Conservation (phyloP, 2,888 invertebrate species). For the Rapana venosa region DNA sequence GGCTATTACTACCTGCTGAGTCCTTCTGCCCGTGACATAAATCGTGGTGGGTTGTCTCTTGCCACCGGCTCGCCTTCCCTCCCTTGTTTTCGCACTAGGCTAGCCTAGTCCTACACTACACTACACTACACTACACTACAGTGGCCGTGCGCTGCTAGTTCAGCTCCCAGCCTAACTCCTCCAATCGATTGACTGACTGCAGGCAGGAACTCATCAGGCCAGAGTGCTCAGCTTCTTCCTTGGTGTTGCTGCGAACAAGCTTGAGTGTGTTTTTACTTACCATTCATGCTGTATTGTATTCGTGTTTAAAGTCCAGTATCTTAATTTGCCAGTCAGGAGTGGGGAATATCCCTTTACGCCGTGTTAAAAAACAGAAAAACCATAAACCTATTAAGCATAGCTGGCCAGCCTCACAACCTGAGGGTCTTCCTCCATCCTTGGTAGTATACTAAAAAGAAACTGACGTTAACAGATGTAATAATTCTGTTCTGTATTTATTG, state of each 20-base stretch:
- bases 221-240: not conserved
- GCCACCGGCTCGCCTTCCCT: slow-evolving; percentile 1
- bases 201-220: not conserved
- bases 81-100: slow-evolving; percentile 26
- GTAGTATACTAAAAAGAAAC: not conserved
- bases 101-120: too few relatives aligned
- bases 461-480: too few relatives aligned
- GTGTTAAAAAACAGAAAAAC: too few relatives aligned
- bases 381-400: too few relatives aligned
- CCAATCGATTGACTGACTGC: not conserved
- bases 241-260: not conserved
- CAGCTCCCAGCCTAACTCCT: not conserved
- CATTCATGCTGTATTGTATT: too few relatives aligned
- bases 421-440: not conserved
- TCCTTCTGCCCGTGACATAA: slow-evolving; percentile 42
- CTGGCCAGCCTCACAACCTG: too few relatives aligned
- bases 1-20: slow-evolving; percentile 46
- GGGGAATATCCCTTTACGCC: too few relatives aligned
- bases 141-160: not conserved
- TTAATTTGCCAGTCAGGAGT: too few relatives aligned
- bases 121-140: too few relatives aligned
- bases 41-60: slow-evolving; percentile 42
- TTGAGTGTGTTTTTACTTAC: not conserved
- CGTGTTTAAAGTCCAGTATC: too few relatives aligned
- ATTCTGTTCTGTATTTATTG: too few relatives aligned